These are phyloP conservation scores for Pocillopora grandis DNA, from an alignment of 92 coral and sea anemone genomes.

Conservation along the genomic window DNA sequence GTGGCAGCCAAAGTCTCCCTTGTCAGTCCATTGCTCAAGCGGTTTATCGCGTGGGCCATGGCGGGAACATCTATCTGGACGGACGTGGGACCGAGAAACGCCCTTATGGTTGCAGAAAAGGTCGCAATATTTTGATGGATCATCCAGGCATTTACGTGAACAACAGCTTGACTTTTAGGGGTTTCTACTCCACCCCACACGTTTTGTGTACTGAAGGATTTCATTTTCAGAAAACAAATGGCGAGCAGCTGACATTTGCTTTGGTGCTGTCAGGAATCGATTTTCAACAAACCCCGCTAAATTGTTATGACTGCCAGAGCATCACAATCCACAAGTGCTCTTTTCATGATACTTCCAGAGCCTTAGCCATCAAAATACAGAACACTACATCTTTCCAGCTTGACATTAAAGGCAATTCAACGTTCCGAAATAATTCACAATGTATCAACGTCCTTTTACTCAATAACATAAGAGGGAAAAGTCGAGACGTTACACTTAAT, in stretches of 20 bases:
- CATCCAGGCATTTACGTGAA: neutral
- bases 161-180: neutral
- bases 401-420: constrained; percentile 1
- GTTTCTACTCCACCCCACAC: neutral
- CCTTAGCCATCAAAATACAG: neutral
- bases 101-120: neutral
- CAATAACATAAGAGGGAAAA: neutral
- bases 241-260: neutral
- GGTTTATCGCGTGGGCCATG: neutral
- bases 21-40: constrained; percentile 8
- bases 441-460: constrained; percentile 9
- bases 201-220: neutral
- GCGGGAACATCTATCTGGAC: neutral
- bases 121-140: neutral
- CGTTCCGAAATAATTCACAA: constrained; percentile 4
- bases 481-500: neutral
- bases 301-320: neutral
- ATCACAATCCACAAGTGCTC: constrained; percentile 14
- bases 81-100: neutral
- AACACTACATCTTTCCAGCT: neutral
- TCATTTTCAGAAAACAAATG: neutral
- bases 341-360: neutral
- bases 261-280: constrained; percentile 11
- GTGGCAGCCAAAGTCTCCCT: neutral
- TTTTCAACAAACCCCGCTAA: neutral